Conservation (phyloP, 1,140 invertebrate genomes). For the Panagrolaimus sp. region DNA sequence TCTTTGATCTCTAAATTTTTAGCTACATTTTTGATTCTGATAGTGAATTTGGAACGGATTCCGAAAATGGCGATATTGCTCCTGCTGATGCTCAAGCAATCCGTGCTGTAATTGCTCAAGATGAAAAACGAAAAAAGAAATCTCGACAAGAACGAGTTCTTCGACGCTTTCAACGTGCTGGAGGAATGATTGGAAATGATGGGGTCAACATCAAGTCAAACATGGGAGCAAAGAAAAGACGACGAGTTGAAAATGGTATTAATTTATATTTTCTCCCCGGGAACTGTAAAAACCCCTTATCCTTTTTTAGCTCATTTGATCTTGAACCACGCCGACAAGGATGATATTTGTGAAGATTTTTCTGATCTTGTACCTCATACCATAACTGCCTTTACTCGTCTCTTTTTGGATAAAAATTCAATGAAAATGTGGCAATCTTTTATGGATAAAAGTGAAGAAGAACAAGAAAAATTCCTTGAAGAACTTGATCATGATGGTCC, state of each 20-base stretch:
- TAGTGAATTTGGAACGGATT: background rate
- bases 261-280: background rate
- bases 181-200: conserved; percentile 26
- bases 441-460: conserved; percentile 49
- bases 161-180: background rate
- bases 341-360: conserved; percentile 55
- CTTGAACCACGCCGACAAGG: conserved; percentile 39
- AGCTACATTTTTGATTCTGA: conserved; percentile 12
- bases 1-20: background rate
- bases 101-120: background rate
- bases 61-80: background rate
- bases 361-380: conserved; percentile 48
- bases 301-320: conserved; percentile 34
- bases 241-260: conserved; percentile 54
- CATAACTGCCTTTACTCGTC: conserved; percentile 50
- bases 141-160: background rate
- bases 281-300: conserved; percentile 3
- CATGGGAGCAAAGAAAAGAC: conserved; percentile 53
- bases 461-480: conserved; percentile 44
- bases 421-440: conserved; percentile 59
- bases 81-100: background rate
- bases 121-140: background rate
- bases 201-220: conserved; percentile 48
- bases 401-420: conserved; percentile 48
- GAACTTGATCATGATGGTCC: conserved; percentile 15